Percentiles rank a stretch among this genome's conserved stretches.
These are phyloP conservation scores for Acleris sparsana DNA, from an alignment of 2,888 invertebrate species.

Conservation along the genomic window DNA sequence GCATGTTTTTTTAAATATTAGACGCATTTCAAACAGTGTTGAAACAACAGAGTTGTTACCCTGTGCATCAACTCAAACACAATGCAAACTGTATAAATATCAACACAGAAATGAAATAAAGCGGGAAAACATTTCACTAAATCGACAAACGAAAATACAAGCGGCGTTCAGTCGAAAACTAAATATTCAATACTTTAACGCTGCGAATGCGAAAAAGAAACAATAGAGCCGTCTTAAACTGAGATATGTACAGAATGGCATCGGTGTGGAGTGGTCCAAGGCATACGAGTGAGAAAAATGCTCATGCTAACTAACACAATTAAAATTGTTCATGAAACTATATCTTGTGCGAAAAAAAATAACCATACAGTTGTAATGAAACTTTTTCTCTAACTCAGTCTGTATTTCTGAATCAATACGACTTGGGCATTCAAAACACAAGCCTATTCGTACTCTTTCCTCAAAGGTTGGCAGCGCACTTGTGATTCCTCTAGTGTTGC, in stretches of 20 bases:
- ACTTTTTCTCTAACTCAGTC: too few species aligned
- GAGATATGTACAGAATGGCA: constrained; percentile 47
- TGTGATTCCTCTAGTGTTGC: too few species aligned
- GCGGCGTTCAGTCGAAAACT: constrained; percentile 21
- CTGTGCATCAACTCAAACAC: neutral
- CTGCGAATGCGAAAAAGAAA: constrained; percentile 44
- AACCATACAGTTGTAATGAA: too few species aligned
- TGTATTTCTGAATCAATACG: too few species aligned
- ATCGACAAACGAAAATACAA: constrained; percentile 12
- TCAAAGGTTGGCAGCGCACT: too few species aligned
- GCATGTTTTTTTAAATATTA: too few species aligned
- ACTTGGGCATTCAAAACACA: too few species aligned
- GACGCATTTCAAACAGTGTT: too few species aligned
- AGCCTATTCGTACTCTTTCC: too few species aligned
- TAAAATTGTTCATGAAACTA: too few species aligned
- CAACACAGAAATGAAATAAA: neutral
- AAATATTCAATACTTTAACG: constrained; percentile 43
- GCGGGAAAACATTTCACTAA: constrained; percentile 8
- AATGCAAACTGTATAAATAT: neutral
- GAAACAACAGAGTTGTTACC: neutral
- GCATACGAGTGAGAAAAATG: neutral
- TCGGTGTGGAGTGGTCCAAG: constrained; percentile 37
- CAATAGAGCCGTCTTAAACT: constrained; percentile 48
- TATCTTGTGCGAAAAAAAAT: too few species aligned
- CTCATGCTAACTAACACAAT: too few species aligned